A percentile compares a stretch with the other conserved stretches of the same genome.
Evolutionary conservation across 2,888 invertebrate species (phyloP).

Genomic region (Leptarthrus brevirostris): DNA sequence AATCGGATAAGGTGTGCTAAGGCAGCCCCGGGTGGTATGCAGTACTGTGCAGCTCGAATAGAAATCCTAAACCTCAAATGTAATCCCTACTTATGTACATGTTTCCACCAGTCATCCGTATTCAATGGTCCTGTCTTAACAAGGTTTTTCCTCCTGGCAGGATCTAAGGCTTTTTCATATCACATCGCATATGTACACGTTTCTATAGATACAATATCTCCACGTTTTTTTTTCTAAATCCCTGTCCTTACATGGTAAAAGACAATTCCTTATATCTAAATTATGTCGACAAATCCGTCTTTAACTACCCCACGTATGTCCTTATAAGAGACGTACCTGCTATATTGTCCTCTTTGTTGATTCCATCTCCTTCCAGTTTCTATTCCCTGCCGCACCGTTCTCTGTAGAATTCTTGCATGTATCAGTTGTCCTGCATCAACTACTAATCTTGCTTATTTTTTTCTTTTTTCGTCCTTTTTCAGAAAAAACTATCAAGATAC

Average conservation of each 20-base stretch:
- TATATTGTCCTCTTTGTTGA: conserved; percentile 6
- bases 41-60: too few relatives aligned
- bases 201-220: background rate
- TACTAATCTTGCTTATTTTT: too few relatives aligned
- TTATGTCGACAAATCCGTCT: conserved; percentile 36
- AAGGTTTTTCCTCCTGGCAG: background rate
- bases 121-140: too few relatives aligned
- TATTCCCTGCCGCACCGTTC: too few relatives aligned
- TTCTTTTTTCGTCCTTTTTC: conserved; percentile 53
- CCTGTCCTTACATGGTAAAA: background rate
- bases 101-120: too few relatives aligned
- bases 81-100: too few relatives aligned
- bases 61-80: too few relatives aligned
- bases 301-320: background rate
- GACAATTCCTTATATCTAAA: conserved; percentile 26
- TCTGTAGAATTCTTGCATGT: too few relatives aligned
- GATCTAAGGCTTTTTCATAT: background rate
- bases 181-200: background rate
- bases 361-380: conserved; percentile 3
- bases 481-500: conserved; percentile 64
- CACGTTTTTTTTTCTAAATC: background rate
- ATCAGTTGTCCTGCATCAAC: too few relatives aligned
- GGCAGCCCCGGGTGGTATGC: too few relatives aligned
- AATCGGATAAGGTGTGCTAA: too few relatives aligned
- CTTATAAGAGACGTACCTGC: background rate